Evolutionary conservation across 2,888 invertebrate genomes (phyloP), one percentile per base, ranked within the genome.

Genomic region (Atherix ibis): DNA sequence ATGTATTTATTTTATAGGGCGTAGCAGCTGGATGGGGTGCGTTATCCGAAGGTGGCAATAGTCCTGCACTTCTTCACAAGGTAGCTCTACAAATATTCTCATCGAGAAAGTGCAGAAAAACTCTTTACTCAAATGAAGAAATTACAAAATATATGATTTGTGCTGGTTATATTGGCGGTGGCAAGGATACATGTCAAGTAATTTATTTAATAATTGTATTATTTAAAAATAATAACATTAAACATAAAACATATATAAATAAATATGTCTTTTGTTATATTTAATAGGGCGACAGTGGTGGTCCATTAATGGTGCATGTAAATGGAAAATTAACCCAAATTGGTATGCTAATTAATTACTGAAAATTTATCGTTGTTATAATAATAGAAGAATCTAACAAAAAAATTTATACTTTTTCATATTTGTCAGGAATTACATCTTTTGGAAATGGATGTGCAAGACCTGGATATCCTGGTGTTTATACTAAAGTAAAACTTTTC

Each of bases 391-490:
- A 24, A 24, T 24, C n/a, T 22, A 8, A 8, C 10, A 22, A 22
- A 22, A 22, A 22, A 8, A 22, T 8, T 22, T 22, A 22, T 22
- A 10, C 3, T 5, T 26, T n/a, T n/a, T n/a, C n/a, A n/a, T 3
- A 26, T 32, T 32, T 32, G 4, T 18, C 18, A 46, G 47, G 55
- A 17, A 48, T 58, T 4, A 56, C 57, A 2, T 58, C 58, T 28
- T 57, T 47, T 36, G 58, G 58, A 33, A 53, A 50, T 34, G 56
- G 55, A 8, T 58, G 58, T 37, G 58, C 53, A 22, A 47, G 52
- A 34, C 50, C 53, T 2, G 46, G 57, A 43, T 50, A 54, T 8
- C 57, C 57, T 0, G 56, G 57, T 1, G 54, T 58, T 3, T 58
- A 58, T 12, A 57, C 58, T 2, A 49, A 56, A 13, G 53, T 57